Base-by-base conservation (phyloP, 2,113 vertebrate genomes). In the Bolborhynchus lineola region DNA sequence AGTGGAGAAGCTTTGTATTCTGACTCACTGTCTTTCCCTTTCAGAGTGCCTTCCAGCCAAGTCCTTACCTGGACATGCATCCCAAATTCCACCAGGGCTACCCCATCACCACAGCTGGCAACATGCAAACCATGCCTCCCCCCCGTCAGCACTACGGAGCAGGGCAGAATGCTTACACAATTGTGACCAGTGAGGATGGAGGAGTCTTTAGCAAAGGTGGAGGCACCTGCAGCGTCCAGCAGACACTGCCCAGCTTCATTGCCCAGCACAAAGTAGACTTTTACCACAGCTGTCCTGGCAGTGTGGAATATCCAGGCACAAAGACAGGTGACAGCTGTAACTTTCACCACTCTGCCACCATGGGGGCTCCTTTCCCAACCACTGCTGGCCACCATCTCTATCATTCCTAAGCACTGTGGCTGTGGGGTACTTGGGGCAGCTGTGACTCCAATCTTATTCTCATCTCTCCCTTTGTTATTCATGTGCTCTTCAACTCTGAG, bases 261-360 rank as follows among this genome's bases (percentile, higher is more conserved):
- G 77, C 95, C 49, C 95, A 96, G 81, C 96, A 96, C 92, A 96
- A 97, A 96, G 96, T 96, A 80, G 96, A 95, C 96, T 97, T 96
- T 95, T 96, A 94, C 50, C 96, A 96, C 84, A 88, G 95, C 81
- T 96, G 23, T 57, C 88, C 96, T 31, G 80, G 86, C 69, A 94
- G 62, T 4, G 46, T 95, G 86, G 96, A 97, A 42, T 94, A 96
- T 57, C 49, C 63, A 2, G 53, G 80, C 67, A 57, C 95, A 53
- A 96, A 96, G 83, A 93, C 86, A 46, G 71, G 62, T 39, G 96
- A 96, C 8, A 2, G 62, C 59, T 96, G 60, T 87, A 93, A 79
- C 81, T 91, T 96, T 42, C 94, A 96, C 88, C 95, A 96, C 42
- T 72, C 81, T 0, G 47, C 89, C 59, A 24, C 95, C 7, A 9